These are phyloP conservation scores for Rhynchonycteris naso DNA, from an alignment of 2,797 vertebrate species.

Conservation along the genomic window DNA sequence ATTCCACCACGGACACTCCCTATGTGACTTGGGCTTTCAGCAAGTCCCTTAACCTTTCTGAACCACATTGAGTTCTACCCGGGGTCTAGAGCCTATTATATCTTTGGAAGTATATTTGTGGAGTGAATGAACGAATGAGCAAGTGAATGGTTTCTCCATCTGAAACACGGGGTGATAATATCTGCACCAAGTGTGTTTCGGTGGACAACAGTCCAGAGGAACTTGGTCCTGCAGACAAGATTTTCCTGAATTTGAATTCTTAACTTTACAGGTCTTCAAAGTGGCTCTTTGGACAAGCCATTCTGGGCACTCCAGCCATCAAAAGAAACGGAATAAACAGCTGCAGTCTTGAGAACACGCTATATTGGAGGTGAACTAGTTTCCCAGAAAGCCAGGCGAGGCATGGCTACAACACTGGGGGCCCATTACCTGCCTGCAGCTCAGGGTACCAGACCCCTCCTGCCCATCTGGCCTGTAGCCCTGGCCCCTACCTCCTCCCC, in stretches of 20 bases:
- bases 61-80: background rate
- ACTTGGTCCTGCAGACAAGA: conserved; percentile 84
- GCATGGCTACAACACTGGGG: background rate
- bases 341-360: background rate
- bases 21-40: background rate
- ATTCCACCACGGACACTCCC: background rate
- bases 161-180: background rate
- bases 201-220: conserved; percentile 72
- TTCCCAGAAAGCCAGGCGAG: background rate
- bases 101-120: background rate
- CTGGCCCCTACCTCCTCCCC: background rate
- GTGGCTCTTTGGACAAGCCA: conserved; percentile 64
- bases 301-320: background rate
- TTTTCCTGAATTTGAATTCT: conserved; percentile 84
- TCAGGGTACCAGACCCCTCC: background rate
- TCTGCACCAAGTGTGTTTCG: too few relatives aligned
- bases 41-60: background rate
- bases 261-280: conserved; percentile 80
- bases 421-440: background rate
- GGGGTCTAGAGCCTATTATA: background rate
- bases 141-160: background rate
- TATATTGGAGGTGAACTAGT: background rate
- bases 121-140: background rate
- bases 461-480: background rate
- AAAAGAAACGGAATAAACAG: background rate